A percentile compares a stretch with the other conserved stretches of the same genome.
Conservation (phyloP, 2,888 invertebrate genomes). For the Leptogaster cylindrica region DNA sequence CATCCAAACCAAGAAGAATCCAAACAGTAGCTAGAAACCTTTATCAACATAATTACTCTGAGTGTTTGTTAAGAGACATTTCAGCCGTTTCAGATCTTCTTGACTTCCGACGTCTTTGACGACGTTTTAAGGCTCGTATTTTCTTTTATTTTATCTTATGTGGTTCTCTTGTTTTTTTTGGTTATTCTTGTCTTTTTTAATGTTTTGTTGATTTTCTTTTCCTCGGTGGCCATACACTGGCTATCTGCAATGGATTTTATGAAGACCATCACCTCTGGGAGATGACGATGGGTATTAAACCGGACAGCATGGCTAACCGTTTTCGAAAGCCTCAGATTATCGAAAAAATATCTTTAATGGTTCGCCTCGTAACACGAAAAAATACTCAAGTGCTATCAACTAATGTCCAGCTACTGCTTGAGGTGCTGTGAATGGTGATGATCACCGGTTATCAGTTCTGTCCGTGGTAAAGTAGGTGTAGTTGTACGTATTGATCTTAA, state of each 20-base stretch:
- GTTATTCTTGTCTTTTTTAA: slow-evolving; percentile 30
- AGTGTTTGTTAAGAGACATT: slow-evolving; percentile 35
- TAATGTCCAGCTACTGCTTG: slow-evolving; percentile 57
- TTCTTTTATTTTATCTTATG: not conserved
- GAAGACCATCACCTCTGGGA: slow-evolving; percentile 7
- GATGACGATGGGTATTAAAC: slow-evolving; percentile 6
- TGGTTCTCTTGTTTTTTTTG: not conserved
- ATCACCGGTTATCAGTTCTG: slow-evolving; percentile 2
- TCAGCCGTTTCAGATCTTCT: slow-evolving; percentile 23
- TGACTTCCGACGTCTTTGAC: slow-evolving; percentile 8
- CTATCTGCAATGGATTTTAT: slow-evolving; percentile 17
- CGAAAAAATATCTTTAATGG: slow-evolving; percentile 62
- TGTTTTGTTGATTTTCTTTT: slow-evolving; percentile 36
- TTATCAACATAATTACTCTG: slow-evolving; percentile 43
- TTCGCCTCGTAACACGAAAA: slow-evolving; percentile 63
- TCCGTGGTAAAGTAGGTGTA: slow-evolving; percentile 11
- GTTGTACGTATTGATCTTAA: slow-evolving; percentile 2
- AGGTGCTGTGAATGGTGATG: slow-evolving; percentile 37
- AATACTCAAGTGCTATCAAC: slow-evolving; percentile 63
- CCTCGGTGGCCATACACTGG: not conserved
- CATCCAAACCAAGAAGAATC: not conserved
- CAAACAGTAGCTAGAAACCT: slow-evolving; percentile 44
- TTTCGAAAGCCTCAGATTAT: slow-evolving; percentile 43
- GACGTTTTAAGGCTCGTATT: slow-evolving; percentile 5
- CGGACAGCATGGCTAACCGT: not conserved